These are phyloP conservation scores for Linnaemya vulpina DNA, from an alignment of 2,888 invertebrate genomes.

Conservation along the genomic window DNA sequence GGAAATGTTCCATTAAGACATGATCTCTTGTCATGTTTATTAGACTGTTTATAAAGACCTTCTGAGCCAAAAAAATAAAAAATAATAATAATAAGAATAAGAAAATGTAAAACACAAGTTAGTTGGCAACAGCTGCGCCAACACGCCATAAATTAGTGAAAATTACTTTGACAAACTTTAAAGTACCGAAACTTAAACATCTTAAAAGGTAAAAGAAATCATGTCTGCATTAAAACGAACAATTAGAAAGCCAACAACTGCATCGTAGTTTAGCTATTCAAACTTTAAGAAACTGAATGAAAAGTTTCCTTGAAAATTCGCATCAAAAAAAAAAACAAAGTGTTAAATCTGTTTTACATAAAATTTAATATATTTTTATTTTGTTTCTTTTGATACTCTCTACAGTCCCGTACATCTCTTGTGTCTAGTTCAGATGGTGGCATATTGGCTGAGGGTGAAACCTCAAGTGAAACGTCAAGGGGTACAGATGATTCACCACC, in stretches of 20 bases:
- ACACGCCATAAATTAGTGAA: slow-evolving; percentile 49
- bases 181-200: neutral
- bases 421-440: slow-evolving; percentile 84
- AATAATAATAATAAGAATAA: no score
- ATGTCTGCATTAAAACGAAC: neutral
- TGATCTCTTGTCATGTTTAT: slow-evolving; percentile 16
- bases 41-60: slow-evolving; percentile 40
- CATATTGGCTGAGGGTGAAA: slow-evolving; percentile 85
- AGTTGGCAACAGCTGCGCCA: slow-evolving; percentile 66
- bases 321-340: slow-evolving; percentile 18
- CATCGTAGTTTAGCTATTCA: no score
- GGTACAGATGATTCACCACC: slow-evolving; percentile 86
- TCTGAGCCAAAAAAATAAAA: neutral
- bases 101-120: neutral
- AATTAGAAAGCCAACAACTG: slow-evolving; percentile 5
- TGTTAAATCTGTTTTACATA: slow-evolving; percentile 26
- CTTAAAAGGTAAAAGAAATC: neutral
- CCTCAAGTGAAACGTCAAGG: slow-evolving; percentile 86
- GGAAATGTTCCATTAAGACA: neutral
- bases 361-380: slow-evolving; percentile 18
- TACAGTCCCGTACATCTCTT: slow-evolving; percentile 82
- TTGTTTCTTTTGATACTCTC: slow-evolving; percentile 71
- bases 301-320: neutral
- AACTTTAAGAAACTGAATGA: no score
- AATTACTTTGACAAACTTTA: neutral